phyloP scores from a whole-genome alignment of 2,797 vertebrate species.

The Sphenopsis melanotis region DNA sequence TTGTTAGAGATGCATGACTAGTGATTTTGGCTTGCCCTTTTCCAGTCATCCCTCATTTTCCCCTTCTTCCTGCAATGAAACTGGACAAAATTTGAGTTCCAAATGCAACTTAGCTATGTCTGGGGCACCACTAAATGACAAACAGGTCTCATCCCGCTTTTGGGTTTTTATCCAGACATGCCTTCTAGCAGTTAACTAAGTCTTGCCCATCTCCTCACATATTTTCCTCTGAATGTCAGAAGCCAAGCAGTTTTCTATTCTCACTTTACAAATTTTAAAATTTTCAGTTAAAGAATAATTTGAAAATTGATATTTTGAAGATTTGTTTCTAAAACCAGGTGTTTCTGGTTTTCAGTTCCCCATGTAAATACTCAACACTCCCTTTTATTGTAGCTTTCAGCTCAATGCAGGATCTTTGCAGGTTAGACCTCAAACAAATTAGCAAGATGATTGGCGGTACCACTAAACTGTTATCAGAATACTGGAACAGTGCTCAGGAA shows the following conservation, averaged over 20 bases:
- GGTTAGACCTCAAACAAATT: background rate
- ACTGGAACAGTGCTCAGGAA: background rate
- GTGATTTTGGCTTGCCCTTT: background rate
- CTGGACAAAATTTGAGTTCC: background rate
- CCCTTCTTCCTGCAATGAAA: background rate
- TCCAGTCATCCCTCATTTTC: background rate
- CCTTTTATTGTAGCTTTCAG: background rate
- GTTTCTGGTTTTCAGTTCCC: background rate
- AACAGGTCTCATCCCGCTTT: background rate
- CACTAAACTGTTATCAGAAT: background rate
- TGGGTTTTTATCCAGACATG: background rate
- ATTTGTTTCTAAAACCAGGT: background rate
- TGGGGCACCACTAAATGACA: background rate
- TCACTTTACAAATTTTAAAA: background rate
- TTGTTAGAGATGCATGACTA: background rate
- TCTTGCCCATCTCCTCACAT: background rate
- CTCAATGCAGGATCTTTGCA: background rate
- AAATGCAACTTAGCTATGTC: background rate
- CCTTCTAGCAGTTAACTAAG: background rate
- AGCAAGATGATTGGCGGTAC: background rate
- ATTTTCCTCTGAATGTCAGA: background rate
- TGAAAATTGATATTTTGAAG: background rate
- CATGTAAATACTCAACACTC: background rate
- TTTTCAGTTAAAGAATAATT: background rate
- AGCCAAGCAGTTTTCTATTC: background rate